Conservation (phyloP, 2,797 vertebrate species). For the Chrysolophus pictus region DNA sequence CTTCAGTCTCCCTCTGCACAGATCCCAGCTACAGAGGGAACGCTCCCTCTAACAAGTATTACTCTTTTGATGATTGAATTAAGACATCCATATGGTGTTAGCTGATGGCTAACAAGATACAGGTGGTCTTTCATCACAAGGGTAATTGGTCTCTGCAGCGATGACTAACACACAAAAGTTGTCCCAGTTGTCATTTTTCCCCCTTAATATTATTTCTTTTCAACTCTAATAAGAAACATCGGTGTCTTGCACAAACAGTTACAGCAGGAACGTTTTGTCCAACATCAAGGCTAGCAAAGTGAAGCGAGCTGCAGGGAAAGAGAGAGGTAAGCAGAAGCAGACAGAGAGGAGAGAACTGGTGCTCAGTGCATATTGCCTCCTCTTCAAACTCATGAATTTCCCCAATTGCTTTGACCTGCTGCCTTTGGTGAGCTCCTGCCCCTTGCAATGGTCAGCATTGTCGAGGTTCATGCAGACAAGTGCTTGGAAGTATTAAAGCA, state of each 20-base stretch:
- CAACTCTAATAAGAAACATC: not conserved
- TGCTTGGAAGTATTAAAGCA: conserved; percentile 6
- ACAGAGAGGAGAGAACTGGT: not conserved
- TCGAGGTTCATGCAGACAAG: not conserved
- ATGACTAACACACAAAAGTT: conserved; percentile 19
- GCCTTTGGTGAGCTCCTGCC: not conserved
- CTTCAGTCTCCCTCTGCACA: not conserved
- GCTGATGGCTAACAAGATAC: conserved; percentile 47
- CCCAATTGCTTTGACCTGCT: not conserved
- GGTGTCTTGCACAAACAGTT: not conserved
- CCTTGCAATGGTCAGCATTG: not conserved
- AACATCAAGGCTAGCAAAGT: not conserved
- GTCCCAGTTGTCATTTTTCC: not conserved
- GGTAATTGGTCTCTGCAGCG: conserved; percentile 3
- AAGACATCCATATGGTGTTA: conserved; percentile 1
- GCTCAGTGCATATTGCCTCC: not conserved
- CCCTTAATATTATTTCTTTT: not conserved
- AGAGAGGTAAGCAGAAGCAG: not conserved
- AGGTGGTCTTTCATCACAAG: conserved; percentile 24
- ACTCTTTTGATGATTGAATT: conserved; percentile 40
- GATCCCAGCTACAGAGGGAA: not conserved
- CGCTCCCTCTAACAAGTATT: not conserved
- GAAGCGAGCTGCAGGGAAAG: not conserved
- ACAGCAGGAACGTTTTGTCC: not conserved
- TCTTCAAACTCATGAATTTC: not conserved